phyloP scores from a whole-genome alignment of 92 coral and sea anemone species.

The Umimayanthus kanabou region DNA sequence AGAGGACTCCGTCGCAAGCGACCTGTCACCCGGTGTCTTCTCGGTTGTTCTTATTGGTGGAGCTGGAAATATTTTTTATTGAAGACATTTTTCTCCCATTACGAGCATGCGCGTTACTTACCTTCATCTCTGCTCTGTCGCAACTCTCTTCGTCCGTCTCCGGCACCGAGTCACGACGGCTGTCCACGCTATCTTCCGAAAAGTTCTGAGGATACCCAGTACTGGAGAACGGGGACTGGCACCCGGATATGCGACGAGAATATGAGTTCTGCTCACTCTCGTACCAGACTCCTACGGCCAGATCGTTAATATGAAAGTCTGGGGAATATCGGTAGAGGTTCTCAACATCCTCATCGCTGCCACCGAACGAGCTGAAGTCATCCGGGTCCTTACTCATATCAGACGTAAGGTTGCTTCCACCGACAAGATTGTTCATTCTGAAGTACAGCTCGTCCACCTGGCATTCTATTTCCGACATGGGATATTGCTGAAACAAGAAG shows the following conservation, averaged over 20 bases:
- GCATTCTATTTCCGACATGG: constrained; percentile 40
- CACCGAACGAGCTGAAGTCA: neutral
- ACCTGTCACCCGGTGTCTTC: no score
- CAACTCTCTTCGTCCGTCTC: constrained; percentile 3
- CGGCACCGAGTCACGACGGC: neutral
- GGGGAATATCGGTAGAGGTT: constrained; percentile 24
- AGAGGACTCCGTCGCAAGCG: no score
- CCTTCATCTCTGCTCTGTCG: neutral
- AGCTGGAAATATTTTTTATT: no score
- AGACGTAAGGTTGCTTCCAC: neutral
- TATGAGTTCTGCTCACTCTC: neutral
- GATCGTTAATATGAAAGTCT: constrained; percentile 1
- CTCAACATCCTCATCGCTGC: constrained; percentile 16
- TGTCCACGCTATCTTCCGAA: constrained; percentile 3
- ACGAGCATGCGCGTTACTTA: no score
- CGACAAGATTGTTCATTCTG: constrained; percentile 18
- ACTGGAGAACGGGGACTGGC: constrained; percentile 3
- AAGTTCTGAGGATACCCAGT: constrained; percentile 19
- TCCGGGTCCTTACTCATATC: neutral
- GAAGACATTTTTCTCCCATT: no score
- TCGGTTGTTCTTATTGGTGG: no score
- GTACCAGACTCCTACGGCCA: neutral
- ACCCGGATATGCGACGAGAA: neutral
- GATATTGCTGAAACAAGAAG: constrained; percentile 12
- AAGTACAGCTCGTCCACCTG: constrained; percentile 26